Percentiles rank a stretch among this genome's conserved stretches.
These are phyloP conservation scores for Eristalis arbustorum DNA, from an alignment of 2,888 invertebrate species.

Conservation along the genomic window DNA sequence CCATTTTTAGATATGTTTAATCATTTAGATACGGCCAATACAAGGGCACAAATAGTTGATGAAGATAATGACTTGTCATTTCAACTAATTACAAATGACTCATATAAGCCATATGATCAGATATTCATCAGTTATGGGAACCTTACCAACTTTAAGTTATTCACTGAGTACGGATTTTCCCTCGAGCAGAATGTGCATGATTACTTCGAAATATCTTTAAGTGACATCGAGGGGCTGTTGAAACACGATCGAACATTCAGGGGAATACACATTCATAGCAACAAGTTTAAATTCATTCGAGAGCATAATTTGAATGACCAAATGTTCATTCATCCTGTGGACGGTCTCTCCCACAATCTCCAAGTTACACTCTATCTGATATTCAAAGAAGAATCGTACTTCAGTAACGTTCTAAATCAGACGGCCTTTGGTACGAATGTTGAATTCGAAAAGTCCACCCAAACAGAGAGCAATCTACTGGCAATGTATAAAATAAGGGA, in stretches of 20 bases:
- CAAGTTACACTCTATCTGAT: constrained; percentile 77
- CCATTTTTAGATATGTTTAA: constrained; percentile 95
- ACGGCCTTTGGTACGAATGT: constrained; percentile 77
- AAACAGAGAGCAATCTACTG: constrained; percentile 72
- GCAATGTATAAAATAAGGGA: constrained; percentile 75
- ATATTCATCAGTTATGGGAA: constrained; percentile 94
- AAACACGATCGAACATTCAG: constrained; percentile 74
- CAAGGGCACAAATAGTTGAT: constrained; percentile 79
- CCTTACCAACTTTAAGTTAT: constrained; percentile 89
- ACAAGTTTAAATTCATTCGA: constrained; percentile 84
- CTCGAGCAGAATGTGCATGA: constrained; percentile 86
- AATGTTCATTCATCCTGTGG: constrained; percentile 84
- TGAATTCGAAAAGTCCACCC: constrained; percentile 71
- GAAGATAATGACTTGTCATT: constrained; percentile 71
- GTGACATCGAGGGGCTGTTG: constrained; percentile 81
- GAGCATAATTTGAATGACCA: constrained; percentile 83
- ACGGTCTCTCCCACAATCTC: constrained; percentile 86
- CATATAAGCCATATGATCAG: constrained; percentile 85
- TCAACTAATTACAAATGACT: constrained; percentile 71
- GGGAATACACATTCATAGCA: constrained; percentile 80
- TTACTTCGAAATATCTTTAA: constrained; percentile 83
- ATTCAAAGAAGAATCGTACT: constrained; percentile 76
- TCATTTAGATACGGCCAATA: constrained; percentile 85
- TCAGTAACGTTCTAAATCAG: constrained; percentile 78
- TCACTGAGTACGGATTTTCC: constrained; percentile 93